Conservation (phyloP, 2,888 invertebrate species). For the Fragum sueziense region DNA sequence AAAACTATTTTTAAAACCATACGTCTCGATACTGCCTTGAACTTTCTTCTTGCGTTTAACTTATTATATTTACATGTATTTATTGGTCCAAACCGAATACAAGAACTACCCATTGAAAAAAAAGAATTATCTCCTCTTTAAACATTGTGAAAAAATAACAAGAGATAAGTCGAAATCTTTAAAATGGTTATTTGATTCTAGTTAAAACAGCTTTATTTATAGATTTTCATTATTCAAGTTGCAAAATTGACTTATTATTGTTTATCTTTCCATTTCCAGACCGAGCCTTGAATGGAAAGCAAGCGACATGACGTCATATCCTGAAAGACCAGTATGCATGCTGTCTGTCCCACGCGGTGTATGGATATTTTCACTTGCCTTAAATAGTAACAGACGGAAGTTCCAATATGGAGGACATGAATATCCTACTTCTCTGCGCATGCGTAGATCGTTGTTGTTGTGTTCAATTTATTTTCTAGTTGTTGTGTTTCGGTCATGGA, state of each 20-base stretch:
- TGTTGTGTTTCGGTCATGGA: constrained; percentile 4
- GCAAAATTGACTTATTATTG: no score
- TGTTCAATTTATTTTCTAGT: not conserved
- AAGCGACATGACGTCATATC: not conserved
- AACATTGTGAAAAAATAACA: no score
- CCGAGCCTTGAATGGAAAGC: constrained; percentile 3
- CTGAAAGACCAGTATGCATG: constrained; percentile 3
- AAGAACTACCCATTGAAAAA: no score
- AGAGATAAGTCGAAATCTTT: no score
- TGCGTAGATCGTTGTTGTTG: constrained; percentile 20
- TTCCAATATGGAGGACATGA: constrained; percentile 11
- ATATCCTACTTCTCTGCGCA: constrained; percentile 9
- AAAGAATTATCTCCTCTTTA: no score
- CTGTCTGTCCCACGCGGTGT: not conserved
- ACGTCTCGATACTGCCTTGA: no score
- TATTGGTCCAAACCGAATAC: no score
- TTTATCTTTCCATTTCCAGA: constrained; percentile 7
- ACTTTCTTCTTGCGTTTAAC: not conserved
- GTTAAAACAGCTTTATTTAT: no score
- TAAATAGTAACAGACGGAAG: constrained; percentile 1
- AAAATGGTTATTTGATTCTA: no score
- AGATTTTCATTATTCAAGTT: no score
- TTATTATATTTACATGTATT: no score
- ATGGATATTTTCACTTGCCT: constrained; percentile 20
- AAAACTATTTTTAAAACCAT: no score